A percentile compares a stretch with the other conserved stretches of the same genome.
Conservation (phyloP, 2,888 invertebrate species). For the Agonopterix alstromeriana region DNA sequence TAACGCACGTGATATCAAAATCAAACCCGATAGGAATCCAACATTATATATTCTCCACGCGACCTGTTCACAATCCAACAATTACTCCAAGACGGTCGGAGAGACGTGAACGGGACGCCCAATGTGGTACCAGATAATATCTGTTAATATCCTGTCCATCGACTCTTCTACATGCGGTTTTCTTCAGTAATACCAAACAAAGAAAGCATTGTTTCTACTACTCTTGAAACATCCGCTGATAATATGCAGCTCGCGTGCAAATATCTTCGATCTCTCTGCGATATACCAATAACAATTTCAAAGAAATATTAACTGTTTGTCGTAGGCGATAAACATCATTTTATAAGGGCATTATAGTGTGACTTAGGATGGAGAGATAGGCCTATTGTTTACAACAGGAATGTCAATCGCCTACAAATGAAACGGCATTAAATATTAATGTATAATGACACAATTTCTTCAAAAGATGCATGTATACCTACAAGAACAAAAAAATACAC, state of each 20-base stretch:
- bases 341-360: constrained; percentile 6
- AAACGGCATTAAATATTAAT: neutral
- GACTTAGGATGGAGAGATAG: neutral
- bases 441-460: too few relatives aligned
- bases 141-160: constrained; percentile 12
- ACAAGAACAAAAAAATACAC: too few relatives aligned
- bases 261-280: constrained; percentile 38
- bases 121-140: constrained; percentile 12
- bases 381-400: constrained; percentile 6
- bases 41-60: constrained; percentile 7
- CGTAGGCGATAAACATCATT: constrained; percentile 12
- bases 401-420: constrained; percentile 11
- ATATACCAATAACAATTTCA: constrained; percentile 12
- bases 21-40: too few relatives aligned
- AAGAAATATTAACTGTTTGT: constrained; percentile 19
- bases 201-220: constrained; percentile 15
- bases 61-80: constrained; percentile 24
- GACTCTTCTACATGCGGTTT: constrained; percentile 9
- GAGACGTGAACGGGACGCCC: constrained; percentile 20
- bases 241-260: constrained; percentile 38
- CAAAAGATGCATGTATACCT: too few relatives aligned
- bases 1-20: neutral
- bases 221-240: constrained; percentile 15
- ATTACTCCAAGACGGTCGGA: constrained; percentile 29
- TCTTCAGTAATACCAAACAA: constrained; percentile 9